Percentiles rank a stretch among this genome's conserved stretches.
These are phyloP conservation scores for Podarcis muralis DNA, from an alignment of 2,113 vertebrate genomes.

Conservation along the genomic window DNA sequence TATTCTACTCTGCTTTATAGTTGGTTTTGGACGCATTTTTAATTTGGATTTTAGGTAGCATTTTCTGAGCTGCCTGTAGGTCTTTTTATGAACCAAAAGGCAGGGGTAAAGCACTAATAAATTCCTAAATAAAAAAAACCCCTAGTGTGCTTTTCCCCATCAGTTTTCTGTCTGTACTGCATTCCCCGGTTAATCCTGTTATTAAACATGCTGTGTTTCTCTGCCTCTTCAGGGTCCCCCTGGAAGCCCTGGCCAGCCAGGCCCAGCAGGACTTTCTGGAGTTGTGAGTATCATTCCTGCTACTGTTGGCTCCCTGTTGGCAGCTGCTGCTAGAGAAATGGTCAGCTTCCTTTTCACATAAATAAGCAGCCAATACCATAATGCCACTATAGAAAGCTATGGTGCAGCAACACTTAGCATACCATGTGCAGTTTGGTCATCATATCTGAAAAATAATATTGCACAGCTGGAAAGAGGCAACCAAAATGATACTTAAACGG, in stretches of 20 bases:
- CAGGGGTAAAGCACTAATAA: too few species aligned
- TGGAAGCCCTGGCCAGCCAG: constrained; percentile 85
- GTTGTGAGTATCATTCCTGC: constrained; percentile 76
- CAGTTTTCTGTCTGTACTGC: not conserved
- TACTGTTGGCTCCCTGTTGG: too few species aligned
- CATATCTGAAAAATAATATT: not conserved
- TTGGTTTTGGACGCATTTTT: not conserved
- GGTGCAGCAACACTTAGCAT: not conserved
- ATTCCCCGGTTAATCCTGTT: not conserved
- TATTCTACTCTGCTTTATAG: not conserved
- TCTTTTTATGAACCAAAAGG: not conserved
- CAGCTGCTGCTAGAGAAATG: not conserved
- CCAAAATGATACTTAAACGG: not conserved
- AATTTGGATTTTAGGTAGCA: not conserved
- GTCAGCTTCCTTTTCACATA: too few species aligned
- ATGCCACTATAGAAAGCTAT: not conserved
- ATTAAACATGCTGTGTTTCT: not conserved
- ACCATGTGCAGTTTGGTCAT: not conserved
- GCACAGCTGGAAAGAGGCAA: not conserved
- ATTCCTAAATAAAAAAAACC: too few species aligned
- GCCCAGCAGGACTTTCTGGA: constrained; percentile 85
- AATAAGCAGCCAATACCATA: not conserved
- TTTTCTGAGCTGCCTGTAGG: not conserved
- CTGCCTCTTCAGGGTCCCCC: constrained; percentile 80
- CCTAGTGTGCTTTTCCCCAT: not conserved